These are phyloP conservation scores for Tyria jacobaeae DNA, from an alignment of 2,888 invertebrate genomes.

Conservation along the genomic window DNA sequence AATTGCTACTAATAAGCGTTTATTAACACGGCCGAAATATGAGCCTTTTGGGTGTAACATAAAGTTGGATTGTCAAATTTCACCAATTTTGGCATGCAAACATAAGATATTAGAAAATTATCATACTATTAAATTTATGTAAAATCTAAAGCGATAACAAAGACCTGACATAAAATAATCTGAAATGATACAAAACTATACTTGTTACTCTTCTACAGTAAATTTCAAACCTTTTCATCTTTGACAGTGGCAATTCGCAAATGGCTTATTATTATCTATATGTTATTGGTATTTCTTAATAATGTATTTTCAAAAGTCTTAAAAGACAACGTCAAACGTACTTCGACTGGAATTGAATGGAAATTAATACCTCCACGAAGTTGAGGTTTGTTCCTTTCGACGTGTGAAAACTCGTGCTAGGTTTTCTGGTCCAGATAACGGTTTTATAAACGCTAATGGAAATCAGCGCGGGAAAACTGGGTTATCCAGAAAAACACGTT, in stretches of 20 bases:
- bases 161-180: neutral
- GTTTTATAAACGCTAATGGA: constrained; percentile 29
- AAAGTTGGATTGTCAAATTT: neutral
- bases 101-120: neutral
- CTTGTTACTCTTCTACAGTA: neutral
- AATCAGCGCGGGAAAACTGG: constrained; percentile 29
- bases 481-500: constrained; percentile 39
- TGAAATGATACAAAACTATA: neutral
- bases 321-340: too few relatives aligned
- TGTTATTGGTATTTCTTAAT: too few relatives aligned
- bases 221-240: neutral
- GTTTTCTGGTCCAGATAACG: constrained; percentile 36
- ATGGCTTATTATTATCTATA: too few relatives aligned
- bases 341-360: too few relatives aligned
- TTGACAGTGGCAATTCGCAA: neutral
- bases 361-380: too few relatives aligned
- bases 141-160: neutral
- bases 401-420: neutral
- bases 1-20: constrained; percentile 3
- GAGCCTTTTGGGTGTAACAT: constrained; percentile 2
- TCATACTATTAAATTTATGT: constrained; percentile 13
- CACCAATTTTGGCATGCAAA: neutral
- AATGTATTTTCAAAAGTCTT: too few relatives aligned
- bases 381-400: too few relatives aligned
- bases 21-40: neutral